Evolutionary conservation across 1,140 invertebrate species (phyloP), one percentile per base, ranked within the genome.

Genomic region (Drosophila oshimai): DNA sequence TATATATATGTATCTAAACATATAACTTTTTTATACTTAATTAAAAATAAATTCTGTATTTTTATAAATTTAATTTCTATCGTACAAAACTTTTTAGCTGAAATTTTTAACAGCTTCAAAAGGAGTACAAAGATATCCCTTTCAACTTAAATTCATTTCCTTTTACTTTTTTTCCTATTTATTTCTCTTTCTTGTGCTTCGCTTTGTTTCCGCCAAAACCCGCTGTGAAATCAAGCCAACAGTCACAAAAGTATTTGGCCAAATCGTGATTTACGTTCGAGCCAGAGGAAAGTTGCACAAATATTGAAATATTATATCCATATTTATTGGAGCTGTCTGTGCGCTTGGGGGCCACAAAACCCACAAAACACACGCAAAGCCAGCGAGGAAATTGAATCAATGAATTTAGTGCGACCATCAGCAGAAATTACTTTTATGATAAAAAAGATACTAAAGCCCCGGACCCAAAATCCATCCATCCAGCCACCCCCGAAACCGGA

Each of bases 221-320:
- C 33, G 17, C 55, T 22, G 22, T 1, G 45, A 49, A 51, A 36
- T 26, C 49, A 20, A 26, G 50, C 36, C 31, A 29, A 5, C 10
- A 49, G 15, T 15, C 33, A 31, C 26, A 46, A 47, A 46, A 74
- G 60, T 61, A 34, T 39, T 74, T 44, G 37, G 20, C 34, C 47
- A 45, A 81, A 83, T 62, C 62, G 69, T 70, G 79, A 83, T 83
- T 83, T 83, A 83, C 55, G 74, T 51, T 76, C 53, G 1, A 18
- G 9, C 20, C 65, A 13, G 39, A 55, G 4, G 41, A 55, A 73
- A 62, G 69, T 79, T 65, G 42, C 31, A 64, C 73, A 87, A 87
- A 87, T 86, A 87, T 86, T 86, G 81, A 86, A 86, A 86, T 86
- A 86, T 86, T 86, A 87, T 86, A 86, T 81, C 71, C 81, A 80